Base-by-base conservation (phyloP, 2,797 vertebrate species). In the Pteropus rufus region DNA sequence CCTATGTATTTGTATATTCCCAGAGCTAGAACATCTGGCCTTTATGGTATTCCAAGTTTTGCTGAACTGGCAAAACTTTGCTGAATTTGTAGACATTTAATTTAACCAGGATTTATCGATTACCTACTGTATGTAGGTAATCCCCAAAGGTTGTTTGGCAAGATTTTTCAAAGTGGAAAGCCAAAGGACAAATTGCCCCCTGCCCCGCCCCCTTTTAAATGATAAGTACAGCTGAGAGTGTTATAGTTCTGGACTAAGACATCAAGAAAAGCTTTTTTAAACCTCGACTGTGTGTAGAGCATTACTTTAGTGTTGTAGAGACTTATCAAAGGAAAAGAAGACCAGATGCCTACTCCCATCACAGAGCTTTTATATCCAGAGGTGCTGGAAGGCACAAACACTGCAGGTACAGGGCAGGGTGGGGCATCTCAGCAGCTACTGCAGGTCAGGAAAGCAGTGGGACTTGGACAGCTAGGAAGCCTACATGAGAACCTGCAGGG, bases 91-190 rank as follows among this genome's bases (percentile, higher is more conserved):
- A 82, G 62, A 92, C 56, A 85, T 80, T 49, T 83, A 91, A 91
- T 75, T 85, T 88, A 92, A 79, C 11, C 23, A 46, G n/a, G 24
- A 52, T 89, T 80, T 91, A 77, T 73, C 65, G 52, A 91, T 86
- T 23, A 89, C 21, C 39, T 69, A 77, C 77, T 89, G 5, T 64
- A 41, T 75, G 39, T 86, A 36, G 36, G 36, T 36, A 36, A 14
- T 77, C 36, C 41, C n/a, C 36, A 39, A 39, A 34, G 18, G 80
- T 52, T 67, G 54, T 62, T 62, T 64, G 83, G 64, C 75, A 70
- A 86, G 36, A 19, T 39, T 92, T 75, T 96, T 69, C 15, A 83
- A 89, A 97, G 81, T 85, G 82, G 79, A 93, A 90, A 96, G 69
- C 49, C 23, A 72, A 79, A 36, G 69, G 64, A 89, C 54, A 91